Evolutionary conservation across 2,888 invertebrate genomes (phyloP), one percentile per base, ranked within the genome.

Genomic region (Latrodectus hesperus): DNA sequence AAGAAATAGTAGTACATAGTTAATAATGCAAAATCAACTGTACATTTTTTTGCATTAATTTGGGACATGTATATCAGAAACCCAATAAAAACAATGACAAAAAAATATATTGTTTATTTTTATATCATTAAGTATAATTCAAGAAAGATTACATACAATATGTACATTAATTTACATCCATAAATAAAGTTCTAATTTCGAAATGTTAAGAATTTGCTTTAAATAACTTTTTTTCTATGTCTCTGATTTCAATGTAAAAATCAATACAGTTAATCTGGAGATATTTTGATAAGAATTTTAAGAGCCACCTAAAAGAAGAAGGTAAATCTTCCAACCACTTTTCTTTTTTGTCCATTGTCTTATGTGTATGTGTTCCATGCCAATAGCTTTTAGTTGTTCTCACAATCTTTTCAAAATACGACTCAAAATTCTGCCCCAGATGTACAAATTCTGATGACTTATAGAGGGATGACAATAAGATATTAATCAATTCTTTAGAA

Each of bases 381-480:
- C 85, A 86, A 71, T 86, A 86, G 3, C 64, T 71, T 22, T 80
- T 80, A 71, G 85, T 65, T 49, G 75, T 80, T 49, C 53, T 71
- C 14, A 80, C 17, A 68, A 80, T 16, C 6, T 75, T 60, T 64
- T 70, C 14, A 70, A 17, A 60, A 70, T 11, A 17, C 8, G 52
- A 52, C 12, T n/a, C 9, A 17, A 22, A 53, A 65, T 74, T 38
- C 6, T 6, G 16, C 52, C 52, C 11, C 16, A 79, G 16, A 51
- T 16, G 17, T 14, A 60, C 8, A n/a, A 80, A 12, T 80, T 80
- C 60, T n/a, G 26, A 52, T n/a, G 80, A 70, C 17, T 80, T 12
- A 52, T 86, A 86, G 17, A 86, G 53, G 12, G 85, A 64, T 26
- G 80, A 75, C 68, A 80, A 64, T 11, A 86, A 75, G 38, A 86